Conservation (phyloP, 2,113 vertebrate genomes). For the Orcinus orca region DNA sequence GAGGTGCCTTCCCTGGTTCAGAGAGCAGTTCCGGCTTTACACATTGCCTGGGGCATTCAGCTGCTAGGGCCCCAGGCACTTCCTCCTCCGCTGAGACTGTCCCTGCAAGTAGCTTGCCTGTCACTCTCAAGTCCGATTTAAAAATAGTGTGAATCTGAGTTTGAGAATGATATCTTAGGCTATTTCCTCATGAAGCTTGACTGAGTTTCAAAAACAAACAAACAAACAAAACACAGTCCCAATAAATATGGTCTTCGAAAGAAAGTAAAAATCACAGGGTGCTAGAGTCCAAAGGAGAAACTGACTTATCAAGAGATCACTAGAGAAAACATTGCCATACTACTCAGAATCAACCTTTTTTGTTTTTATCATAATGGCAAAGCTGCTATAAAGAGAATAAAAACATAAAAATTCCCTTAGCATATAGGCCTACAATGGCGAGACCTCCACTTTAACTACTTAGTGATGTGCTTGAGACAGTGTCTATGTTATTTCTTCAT, state of each 20-base stretch:
- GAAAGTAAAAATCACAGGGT: not conserved
- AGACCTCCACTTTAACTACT: not conserved
- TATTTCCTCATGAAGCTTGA: constrained; percentile 22
- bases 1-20: constrained; percentile 1
- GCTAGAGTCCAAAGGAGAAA: not conserved
- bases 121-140: constrained; percentile 31
- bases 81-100: not conserved
- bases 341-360: not conserved
- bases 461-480: not conserved
- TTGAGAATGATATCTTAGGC: constrained; percentile 26
- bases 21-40: constrained; percentile 32
- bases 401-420: not conserved
- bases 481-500: not conserved
- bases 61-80: constrained; percentile 77
- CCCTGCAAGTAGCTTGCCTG: not conserved
- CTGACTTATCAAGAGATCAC: not conserved
- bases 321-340: not conserved
- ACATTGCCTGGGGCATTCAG: constrained; percentile 77
- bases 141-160: not conserved
- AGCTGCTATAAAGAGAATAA: not conserved
- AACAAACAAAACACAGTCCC: not conserved
- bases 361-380: not conserved
- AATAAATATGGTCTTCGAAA: not conserved
- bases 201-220: not conserved
- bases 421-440: not conserved